Percentiles rank a stretch among this genome's conserved stretches.
Evolutionary conservation across 2,113 vertebrate genomes (phyloP).

Genomic region (Seriola aureovittata): DNA sequence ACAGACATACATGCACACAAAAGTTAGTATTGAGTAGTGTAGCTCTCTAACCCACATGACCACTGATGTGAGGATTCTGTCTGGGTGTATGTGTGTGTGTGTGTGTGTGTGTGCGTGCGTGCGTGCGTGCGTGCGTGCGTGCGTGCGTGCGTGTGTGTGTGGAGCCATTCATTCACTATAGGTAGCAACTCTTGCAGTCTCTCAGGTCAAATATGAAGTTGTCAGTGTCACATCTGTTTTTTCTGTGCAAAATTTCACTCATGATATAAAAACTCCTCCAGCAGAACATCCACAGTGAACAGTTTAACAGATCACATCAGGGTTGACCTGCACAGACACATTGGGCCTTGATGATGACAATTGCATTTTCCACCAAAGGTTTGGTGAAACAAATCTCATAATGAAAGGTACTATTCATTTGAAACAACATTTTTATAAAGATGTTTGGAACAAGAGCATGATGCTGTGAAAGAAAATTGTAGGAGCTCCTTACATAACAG

Average conservation of each 20-base stretch:
- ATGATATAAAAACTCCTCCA: slow-evolving; percentile 10
- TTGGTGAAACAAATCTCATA: neutral
- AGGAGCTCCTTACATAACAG: neutral
- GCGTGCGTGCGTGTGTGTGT: neutral
- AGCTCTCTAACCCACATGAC: slow-evolving; percentile 3
- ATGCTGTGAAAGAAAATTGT: neutral
- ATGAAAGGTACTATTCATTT: slow-evolving; percentile 1
- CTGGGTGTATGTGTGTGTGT: neutral
- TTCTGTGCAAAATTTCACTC: slow-evolving; percentile 1
- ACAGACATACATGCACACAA: slow-evolving; percentile 8
- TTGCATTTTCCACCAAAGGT: slow-evolving; percentile 23
- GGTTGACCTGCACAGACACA: neutral
- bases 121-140: too few species aligned
- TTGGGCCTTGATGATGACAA: neutral
- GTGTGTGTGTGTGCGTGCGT: too few species aligned
- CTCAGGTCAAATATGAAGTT: slow-evolving; percentile 5
- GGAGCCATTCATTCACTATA: neutral
- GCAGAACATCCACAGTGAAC: neutral
- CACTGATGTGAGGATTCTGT: neutral
- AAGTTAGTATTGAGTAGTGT: neutral
- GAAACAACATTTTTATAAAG: neutral
- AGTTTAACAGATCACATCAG: neutral
- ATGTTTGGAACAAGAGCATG: neutral
- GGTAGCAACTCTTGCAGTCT: neutral
- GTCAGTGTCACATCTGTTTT: neutral